phyloP scores from a whole-genome alignment of 2,797 vertebrate genomes.

The Miichthys miiuy region DNA sequence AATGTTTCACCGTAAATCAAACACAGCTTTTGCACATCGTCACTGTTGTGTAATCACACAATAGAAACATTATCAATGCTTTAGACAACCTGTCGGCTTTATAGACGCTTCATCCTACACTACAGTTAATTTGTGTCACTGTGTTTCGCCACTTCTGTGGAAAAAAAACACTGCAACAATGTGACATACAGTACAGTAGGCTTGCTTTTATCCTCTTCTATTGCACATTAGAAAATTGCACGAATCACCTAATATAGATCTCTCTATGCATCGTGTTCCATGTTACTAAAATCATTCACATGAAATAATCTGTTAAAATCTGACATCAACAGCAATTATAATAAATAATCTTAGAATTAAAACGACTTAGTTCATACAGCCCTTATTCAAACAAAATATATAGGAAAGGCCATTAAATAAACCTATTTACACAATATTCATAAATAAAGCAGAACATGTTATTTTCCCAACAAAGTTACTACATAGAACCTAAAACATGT shows the following conservation, averaged over 20 bases:
- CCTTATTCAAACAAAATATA: constrained; percentile 74
- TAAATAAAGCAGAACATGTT: constrained; percentile 46
- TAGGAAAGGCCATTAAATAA: constrained; percentile 52
- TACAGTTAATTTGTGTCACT: constrained; percentile 24
- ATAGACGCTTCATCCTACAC: not conserved
- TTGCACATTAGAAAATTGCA: constrained; percentile 50
- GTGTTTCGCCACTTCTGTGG: constrained; percentile 35
- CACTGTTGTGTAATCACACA: constrained; percentile 11
- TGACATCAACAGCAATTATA: constrained; percentile 44
- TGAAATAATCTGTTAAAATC: constrained; percentile 43
- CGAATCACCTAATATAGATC: constrained; percentile 26
- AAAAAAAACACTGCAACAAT: constrained; percentile 31
- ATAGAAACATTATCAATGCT: constrained; percentile 10
- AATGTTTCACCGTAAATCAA: constrained; percentile 10
- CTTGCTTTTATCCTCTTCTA: constrained; percentile 15
- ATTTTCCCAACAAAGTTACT: constrained; percentile 31
- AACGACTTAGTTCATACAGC: constrained; percentile 66
- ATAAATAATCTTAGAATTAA: constrained; percentile 45
- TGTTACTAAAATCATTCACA: constrained; percentile 40
- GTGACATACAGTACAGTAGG: constrained; percentile 34
- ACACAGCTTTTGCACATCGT: constrained; percentile 17
- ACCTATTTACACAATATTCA: constrained; percentile 63
- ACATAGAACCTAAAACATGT: constrained; percentile 26
- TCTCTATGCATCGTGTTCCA: constrained; percentile 21
- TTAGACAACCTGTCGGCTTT: constrained; percentile 32